Base-by-base conservation (phyloP, 2,113 vertebrate species). In the Lampris megalopsis region DNA sequence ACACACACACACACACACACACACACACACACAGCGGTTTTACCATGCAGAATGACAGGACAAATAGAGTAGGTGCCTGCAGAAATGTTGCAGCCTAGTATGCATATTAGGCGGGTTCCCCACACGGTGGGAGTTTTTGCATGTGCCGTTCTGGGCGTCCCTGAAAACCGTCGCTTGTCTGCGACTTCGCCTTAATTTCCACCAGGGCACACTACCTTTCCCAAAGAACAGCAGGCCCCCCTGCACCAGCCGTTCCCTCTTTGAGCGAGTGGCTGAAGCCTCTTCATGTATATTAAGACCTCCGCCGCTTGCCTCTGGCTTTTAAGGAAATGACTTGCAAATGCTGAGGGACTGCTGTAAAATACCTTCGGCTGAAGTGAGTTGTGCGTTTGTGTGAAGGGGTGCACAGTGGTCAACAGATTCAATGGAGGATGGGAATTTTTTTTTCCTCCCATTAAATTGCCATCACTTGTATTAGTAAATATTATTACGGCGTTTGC, bases 241-340 rank as follows among this genome's bases (percentile, higher is more conserved):
- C 65, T 36, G 40, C 73, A 59, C 64, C 78, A 68, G 35, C 60
- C 68, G 41, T 77, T 76, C 83, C 69, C 72, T 84, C 57, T 48
- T 56, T 38, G 7, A 82, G 54, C 56, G 2, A 6, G 50, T n/a
- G 40, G 60, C 72, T 75, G 71, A 66, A 64, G 3, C 68, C 61
- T 40, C 65, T 71, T 84, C 48, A 45, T 35, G 60, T 74, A 52
- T 79, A 85, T 84, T 83, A 88, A 84, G 78, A 82, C 52, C 71
- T 84, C 62, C 3, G 9, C 59, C 54, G 66, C 81, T 65, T 13
- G 77, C 88, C 86, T 84, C 60, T 1, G 88, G 85, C 81, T 87
- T 83, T 92, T 77, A 82, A 81, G 75, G 9, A 61, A 88, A 87
- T 90, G 86, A 89, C 84, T 81, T 78, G 73, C 73, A 83, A 83